Conservation (phyloP, 2,113 vertebrate species). For the Tragulus kanchil region DNA sequence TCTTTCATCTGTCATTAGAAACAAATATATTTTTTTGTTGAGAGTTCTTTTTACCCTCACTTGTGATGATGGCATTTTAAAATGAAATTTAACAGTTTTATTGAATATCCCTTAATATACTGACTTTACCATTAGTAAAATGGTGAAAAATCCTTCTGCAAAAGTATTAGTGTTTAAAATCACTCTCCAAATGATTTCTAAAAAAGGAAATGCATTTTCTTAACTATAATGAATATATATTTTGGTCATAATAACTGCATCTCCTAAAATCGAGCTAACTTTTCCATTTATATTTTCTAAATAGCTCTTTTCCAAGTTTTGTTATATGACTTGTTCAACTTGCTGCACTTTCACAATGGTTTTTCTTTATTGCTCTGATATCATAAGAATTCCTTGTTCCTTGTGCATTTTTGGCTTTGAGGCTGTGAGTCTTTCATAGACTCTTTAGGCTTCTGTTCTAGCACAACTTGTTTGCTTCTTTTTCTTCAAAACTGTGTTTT, state of each 20-base stretch:
- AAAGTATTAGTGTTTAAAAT: background rate
- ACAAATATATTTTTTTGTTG: background rate
- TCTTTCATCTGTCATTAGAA: background rate
- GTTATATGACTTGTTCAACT: background rate
- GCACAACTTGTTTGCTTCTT: background rate
- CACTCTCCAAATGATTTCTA: background rate
- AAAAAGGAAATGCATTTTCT: background rate
- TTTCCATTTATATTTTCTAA: background rate
- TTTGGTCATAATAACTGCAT: background rate
- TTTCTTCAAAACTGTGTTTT: background rate
- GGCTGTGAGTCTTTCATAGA: background rate
- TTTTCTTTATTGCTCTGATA: background rate
- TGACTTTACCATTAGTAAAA: background rate
- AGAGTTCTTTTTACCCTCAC: background rate
- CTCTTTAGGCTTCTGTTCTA: background rate
- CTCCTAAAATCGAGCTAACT: background rate
- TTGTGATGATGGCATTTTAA: background rate
- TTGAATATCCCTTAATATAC: background rate
- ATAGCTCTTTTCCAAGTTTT: background rate
- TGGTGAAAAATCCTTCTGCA: background rate
- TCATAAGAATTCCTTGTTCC: background rate
- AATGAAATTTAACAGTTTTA: background rate
- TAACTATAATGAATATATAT: background rate
- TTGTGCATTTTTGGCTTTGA: background rate
- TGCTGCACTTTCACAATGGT: background rate